Evolutionary conservation across 2,797 vertebrate species (phyloP).

Genomic region (Acanthornis magna): DNA sequence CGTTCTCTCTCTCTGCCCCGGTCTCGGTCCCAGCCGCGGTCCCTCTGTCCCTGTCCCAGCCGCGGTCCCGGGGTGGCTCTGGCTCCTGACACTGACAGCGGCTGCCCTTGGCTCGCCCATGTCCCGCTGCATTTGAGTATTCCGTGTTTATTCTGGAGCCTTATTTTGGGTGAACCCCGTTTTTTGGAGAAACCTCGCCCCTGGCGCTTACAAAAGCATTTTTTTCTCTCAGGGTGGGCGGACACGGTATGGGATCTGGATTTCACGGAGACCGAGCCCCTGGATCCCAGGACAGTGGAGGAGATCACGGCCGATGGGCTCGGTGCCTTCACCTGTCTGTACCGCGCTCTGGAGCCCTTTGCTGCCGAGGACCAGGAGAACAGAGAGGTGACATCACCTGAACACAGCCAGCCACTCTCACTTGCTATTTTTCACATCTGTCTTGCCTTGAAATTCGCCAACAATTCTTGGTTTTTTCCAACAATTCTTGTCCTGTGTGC

Average conservation of each 20-base stretch:
- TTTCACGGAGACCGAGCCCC: neutral
- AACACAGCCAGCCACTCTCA: neutral
- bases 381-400: neutral
- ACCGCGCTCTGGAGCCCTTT: neutral
- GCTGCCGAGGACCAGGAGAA: neutral
- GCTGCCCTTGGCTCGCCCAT: neutral
- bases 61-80: neutral
- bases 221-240: neutral
- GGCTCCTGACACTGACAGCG: neutral
- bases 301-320: neutral
- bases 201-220: rapidly evolving
- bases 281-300: neutral
- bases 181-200: neutral
- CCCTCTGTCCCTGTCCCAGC: neutral
- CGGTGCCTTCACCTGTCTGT: neutral
- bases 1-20: neutral
- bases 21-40: neutral
- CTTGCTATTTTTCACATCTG: rapidly evolving
- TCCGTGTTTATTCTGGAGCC: rapidly evolving
- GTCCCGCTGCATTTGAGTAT: neutral
- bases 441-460: neutral
- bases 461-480: rapidly evolving
- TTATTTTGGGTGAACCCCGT: neutral
- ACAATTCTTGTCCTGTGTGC: rapidly evolving
- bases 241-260: neutral